These are phyloP conservation scores for Spermophilus dauricus DNA, from an alignment of 2,113 vertebrate genomes.

Conservation along the genomic window DNA sequence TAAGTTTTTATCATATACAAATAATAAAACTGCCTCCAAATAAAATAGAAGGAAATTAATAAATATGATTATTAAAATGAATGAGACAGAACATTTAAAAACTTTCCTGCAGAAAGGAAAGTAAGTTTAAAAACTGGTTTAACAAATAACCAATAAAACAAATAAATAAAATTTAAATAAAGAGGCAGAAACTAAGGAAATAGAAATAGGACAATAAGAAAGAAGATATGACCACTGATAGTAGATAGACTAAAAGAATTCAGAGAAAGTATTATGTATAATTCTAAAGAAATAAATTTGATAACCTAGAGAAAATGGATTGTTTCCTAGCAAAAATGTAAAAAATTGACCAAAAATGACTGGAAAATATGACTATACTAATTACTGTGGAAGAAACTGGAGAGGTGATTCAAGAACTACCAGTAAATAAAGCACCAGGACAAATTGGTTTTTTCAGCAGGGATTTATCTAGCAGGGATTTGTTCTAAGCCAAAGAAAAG, in stretches of 20 bases:
- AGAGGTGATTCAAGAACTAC: neutral
- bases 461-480: neutral
- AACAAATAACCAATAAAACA: conserved; percentile 1
- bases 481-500: neutral
- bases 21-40: neutral
- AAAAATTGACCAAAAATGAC: neutral
- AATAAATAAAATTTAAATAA: conserved; percentile 47
- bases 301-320: neutral
- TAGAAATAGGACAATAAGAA: conserved; percentile 45
- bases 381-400: neutral
- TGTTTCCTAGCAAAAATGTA: neutral
- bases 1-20: neutral
- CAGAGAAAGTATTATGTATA: neutral
- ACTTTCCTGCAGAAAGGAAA: neutral
- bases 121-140: neutral
- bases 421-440: neutral
- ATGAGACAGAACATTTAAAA: neutral
- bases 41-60: conserved; percentile 33
- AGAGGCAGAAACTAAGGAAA: neutral
- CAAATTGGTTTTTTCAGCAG: neutral
- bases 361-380: conserved; percentile 11
- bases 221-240: neutral
- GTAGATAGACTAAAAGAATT: neutral
- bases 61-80: neutral
- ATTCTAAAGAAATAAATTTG: neutral